phyloP scores from a whole-genome alignment of 64 coral and sea anemone genomes.

The Pocillopora damicornis region DNA sequence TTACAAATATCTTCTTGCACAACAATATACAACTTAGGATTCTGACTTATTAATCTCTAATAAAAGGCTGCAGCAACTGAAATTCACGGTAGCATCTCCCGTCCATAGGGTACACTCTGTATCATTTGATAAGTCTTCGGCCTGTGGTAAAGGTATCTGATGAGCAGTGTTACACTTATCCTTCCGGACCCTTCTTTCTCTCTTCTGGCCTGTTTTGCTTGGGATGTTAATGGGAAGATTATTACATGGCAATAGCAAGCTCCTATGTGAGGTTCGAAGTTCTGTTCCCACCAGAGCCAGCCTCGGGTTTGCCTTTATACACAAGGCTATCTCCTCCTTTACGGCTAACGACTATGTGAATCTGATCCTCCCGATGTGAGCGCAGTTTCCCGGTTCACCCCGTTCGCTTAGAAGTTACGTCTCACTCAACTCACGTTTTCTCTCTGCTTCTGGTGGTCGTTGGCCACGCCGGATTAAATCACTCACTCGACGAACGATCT shows the following conservation, averaged over 20 bases:
- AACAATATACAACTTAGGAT: no score
- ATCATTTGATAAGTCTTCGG: background rate
- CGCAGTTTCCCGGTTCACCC: conserved; percentile 44
- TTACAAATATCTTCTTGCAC: background rate
- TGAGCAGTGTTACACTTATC: background rate
- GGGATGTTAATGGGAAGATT: background rate
- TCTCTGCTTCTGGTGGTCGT: no score
- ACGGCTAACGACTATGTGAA: conserved; percentile 54
- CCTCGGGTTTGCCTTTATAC: conserved; percentile 50
- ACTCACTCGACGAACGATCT: no score
- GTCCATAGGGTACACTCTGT: background rate
- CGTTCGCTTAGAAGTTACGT: background rate
- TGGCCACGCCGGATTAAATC: no score
- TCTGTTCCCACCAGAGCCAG: conserved; percentile 33
- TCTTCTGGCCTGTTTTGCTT: conserved; percentile 14
- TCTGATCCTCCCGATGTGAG: conserved; percentile 29
- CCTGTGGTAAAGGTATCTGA: conserved; percentile 17
- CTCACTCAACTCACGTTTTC: no score
- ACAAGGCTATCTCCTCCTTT: conserved; percentile 34
- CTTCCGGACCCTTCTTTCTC: background rate
- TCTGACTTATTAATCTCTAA: no score
- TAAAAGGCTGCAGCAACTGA: background rate
- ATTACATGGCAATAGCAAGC: conserved; percentile 27
- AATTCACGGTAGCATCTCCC: background rate
- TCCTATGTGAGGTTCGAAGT: no score